Conservation (phyloP, 2,888 invertebrate species). For the Hypselothyrea guttata region DNA sequence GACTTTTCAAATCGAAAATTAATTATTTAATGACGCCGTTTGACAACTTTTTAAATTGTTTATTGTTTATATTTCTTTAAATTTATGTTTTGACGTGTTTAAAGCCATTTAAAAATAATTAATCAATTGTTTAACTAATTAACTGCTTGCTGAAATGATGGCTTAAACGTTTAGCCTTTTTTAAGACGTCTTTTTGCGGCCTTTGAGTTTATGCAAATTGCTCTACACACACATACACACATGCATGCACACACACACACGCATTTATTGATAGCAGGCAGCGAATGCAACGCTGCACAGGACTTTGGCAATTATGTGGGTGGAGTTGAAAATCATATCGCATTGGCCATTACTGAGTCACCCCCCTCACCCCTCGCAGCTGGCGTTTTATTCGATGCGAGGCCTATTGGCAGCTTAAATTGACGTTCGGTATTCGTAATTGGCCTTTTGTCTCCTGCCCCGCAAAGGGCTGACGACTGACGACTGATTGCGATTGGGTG, state of each 20-base stretch:
- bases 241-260: not conserved
- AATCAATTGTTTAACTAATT: too few species aligned
- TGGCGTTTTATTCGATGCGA: constrained; percentile 52
- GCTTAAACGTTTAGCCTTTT: too few species aligned
- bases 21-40: too few species aligned
- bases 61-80: too few species aligned
- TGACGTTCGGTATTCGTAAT: constrained; percentile 62
- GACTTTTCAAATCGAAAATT: too few species aligned
- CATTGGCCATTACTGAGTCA: constrained; percentile 72
- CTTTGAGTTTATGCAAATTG: too few species aligned
- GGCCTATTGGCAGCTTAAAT: constrained; percentile 65
- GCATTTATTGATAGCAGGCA: not conserved
- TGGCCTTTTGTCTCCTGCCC: constrained; percentile 56
- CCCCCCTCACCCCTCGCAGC: constrained; percentile 33
- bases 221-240: not conserved
- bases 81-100: too few species aligned
- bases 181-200: too few species aligned
- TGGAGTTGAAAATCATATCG: constrained; percentile 76
- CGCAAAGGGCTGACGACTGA: constrained; percentile 26
- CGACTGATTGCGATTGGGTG: too few species aligned
- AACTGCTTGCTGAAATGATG: too few species aligned
- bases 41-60: too few species aligned
- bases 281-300: constrained; percentile 18
- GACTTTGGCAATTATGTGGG: constrained; percentile 67
- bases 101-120: too few species aligned